A percentile compares a stretch with the other conserved stretches of the same genome.
phyloP scores from a whole-genome alignment of 2,113 vertebrate species.

The Agapornis roseicollis region DNA sequence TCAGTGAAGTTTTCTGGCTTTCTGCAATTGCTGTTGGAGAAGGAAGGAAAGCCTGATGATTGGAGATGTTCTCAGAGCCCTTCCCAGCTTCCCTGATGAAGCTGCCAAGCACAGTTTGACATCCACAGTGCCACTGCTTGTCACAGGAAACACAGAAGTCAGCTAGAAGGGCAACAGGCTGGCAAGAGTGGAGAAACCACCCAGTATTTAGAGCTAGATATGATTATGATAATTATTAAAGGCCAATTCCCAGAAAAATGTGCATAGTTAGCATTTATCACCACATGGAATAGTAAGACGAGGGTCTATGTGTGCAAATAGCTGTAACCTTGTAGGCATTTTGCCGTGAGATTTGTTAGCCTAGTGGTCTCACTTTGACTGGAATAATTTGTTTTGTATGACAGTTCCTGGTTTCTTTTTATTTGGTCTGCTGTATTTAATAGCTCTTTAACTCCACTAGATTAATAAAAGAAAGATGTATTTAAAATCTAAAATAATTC shows the following conservation, averaged over 20 bases:
- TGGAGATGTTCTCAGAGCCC: background rate
- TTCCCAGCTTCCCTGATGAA: background rate
- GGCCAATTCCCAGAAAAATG: constrained; percentile 41
- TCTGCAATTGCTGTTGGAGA: background rate
- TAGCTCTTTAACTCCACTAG: constrained; percentile 31
- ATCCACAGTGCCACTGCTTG: background rate
- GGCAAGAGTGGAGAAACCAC: background rate
- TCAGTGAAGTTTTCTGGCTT: background rate
- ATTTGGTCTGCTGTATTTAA: constrained; percentile 57
- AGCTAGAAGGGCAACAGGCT: background rate
- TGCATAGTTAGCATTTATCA: constrained; percentile 47
- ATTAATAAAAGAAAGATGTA: constrained; percentile 40
- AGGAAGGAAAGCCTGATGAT: background rate
- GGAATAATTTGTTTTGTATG: constrained; percentile 12
- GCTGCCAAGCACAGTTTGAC: background rate
- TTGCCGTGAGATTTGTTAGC: constrained; percentile 59
- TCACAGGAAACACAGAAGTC: background rate
- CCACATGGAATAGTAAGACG: background rate
- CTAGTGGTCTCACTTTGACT: constrained; percentile 3
- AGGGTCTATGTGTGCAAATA: constrained; percentile 38
- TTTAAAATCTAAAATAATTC: constrained; percentile 35
- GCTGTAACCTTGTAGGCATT: constrained; percentile 12
- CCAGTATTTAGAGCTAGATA: background rate
- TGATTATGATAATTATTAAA: background rate
- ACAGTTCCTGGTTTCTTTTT: constrained; percentile 47